A percentile compares a stretch with the other conserved stretches of the same genome.
Conservation (phyloP, 92 coral and sea anemone genomes). For the Parazoanthus swiftii region DNA sequence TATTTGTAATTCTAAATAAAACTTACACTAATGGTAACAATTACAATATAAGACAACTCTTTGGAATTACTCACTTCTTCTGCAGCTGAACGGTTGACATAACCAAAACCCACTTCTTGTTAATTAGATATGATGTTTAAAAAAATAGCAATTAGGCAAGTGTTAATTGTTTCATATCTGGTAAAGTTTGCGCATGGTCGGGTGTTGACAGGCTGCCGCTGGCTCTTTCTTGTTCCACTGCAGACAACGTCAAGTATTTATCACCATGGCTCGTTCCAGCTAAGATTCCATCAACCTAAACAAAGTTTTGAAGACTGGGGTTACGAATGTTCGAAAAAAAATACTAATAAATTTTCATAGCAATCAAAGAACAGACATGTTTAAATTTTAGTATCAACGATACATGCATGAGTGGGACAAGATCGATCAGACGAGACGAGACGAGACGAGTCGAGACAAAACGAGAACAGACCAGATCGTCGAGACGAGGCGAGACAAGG, state of each 20-base stretch:
- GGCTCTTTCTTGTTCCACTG: conserved; percentile 25
- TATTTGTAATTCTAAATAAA: too few species aligned
- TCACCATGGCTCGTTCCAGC: conserved; percentile 91
- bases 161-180: not conserved
- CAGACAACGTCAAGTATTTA: conserved; percentile 63
- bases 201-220: conserved; percentile 31
- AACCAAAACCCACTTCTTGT: too few species aligned
- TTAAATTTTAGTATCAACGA: not conserved
- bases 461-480: not conserved
- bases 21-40: too few species aligned
- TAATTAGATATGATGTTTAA: not conserved
- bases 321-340: not conserved
- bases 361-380: not conserved
- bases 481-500: not conserved
- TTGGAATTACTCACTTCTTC: too few species aligned
- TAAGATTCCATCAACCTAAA: conserved; percentile 88
- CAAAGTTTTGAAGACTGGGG: not conserved
- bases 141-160: not conserved
- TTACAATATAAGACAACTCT: too few species aligned
- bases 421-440: not conserved
- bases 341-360: not conserved
- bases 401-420: too few species aligned
- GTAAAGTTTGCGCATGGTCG: not conserved
- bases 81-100: too few species aligned
- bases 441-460: not conserved